These are phyloP conservation scores for Andricus quercusramuli DNA, from an alignment of 2,888 invertebrate genomes.

Conservation along the genomic window DNA sequence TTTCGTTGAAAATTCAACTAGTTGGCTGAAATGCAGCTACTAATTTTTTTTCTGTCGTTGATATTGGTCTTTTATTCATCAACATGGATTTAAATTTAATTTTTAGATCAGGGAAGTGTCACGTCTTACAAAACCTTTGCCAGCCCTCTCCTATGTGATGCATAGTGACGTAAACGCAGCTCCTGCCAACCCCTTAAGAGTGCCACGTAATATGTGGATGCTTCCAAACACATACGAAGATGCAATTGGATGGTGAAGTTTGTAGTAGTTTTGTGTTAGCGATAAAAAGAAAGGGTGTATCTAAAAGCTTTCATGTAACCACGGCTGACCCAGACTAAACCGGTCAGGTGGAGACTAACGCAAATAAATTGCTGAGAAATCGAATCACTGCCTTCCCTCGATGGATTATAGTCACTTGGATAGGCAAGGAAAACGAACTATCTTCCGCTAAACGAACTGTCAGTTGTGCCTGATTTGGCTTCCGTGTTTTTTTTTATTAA, in stretches of 20 bases:
- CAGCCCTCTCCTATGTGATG: no score
- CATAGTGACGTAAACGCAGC: no score
- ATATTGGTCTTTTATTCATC: no score
- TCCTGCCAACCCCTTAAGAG: no score
- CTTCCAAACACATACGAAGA: neutral
- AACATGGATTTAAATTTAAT: no score
- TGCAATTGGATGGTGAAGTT: neutral
- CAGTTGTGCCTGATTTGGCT: neutral
- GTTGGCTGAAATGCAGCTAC: no score
- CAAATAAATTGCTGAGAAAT: conserved; percentile 56
- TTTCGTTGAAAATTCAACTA: no score
- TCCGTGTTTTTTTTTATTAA: neutral
- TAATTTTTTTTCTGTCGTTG: no score
- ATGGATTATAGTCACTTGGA: conserved; percentile 15
- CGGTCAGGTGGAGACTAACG: conserved; percentile 47
- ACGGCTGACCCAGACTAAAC: conserved; percentile 35
- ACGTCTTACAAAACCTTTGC: no score
- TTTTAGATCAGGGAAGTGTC: no score
- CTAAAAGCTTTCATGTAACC: conserved; percentile 37
- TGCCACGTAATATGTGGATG: no score
- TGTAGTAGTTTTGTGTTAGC: neutral
- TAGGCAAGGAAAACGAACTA: conserved; percentile 12
- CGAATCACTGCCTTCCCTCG: conserved; percentile 49
- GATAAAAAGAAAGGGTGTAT: neutral
- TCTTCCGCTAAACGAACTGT: conserved; percentile 4